Percentiles rank a stretch among this genome's conserved stretches.
These are phyloP conservation scores for Acanthisitta chloris DNA, from an alignment of 2,113 vertebrate genomes.

Conservation along the genomic window DNA sequence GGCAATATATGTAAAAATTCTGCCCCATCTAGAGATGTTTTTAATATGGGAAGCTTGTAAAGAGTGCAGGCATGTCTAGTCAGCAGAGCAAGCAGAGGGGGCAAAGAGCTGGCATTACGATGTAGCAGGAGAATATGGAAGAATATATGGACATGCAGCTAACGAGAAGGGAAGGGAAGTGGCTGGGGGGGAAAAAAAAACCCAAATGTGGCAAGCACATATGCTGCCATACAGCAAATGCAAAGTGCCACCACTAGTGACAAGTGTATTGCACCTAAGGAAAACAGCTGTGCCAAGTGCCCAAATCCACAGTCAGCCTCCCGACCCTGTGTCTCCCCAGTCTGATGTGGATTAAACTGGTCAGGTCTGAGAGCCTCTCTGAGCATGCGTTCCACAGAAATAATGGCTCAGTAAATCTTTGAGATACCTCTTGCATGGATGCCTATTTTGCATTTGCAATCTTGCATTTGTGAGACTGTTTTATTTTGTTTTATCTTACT, in stretches of 20 bases:
- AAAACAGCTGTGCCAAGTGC: conserved; percentile 55
- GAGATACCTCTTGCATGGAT: neutral
- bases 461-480: neutral
- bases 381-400: accelerated
- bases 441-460: neutral
- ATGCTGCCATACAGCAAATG: conserved; percentile 27
- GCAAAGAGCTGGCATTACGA: neutral
- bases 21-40: neutral
- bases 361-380: neutral
- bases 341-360: conserved; percentile 42
- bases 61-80: neutral
- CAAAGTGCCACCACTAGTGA: conserved; percentile 44
- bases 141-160: neutral
- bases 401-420: neutral
- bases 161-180: conserved; percentile 35
- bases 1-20: neutral
- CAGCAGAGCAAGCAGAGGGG: neutral
- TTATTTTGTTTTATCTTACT: neutral
- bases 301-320: conserved; percentile 2
- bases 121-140: neutral
- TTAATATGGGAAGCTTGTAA: neutral
- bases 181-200: conserved; percentile 25
- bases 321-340: neutral
- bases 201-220: conserved; percentile 42
- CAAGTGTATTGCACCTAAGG: conserved; percentile 55